Evolutionary conservation across 2,113 vertebrate genomes (phyloP).

Genomic region (Aspidoscelis tigris): DNA sequence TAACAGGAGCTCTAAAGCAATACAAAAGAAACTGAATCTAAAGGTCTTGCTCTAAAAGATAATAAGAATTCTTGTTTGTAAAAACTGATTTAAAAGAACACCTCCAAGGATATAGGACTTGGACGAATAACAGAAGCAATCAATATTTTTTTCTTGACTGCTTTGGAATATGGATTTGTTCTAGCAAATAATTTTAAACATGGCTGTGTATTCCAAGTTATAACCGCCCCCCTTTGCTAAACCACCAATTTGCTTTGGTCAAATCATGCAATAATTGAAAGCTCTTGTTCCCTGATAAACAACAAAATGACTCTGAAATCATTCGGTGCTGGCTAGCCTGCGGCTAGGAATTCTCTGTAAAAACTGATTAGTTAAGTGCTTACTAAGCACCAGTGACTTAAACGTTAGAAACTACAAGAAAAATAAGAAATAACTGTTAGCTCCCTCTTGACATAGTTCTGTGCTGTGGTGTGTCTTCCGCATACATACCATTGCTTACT

Average conservation of each 20-base stretch:
- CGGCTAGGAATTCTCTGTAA: neutral
- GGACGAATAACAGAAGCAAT: conserved; percentile 30
- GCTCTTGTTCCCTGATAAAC: neutral
- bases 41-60: conserved; percentile 33
- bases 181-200: neutral
- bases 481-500: neutral
- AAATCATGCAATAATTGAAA: neutral
- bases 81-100: conserved; percentile 10
- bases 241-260: neutral
- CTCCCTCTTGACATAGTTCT: neutral
- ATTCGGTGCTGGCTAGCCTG: neutral
- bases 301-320: neutral
- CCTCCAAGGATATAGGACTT: conserved; percentile 41
- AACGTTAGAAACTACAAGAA: neutral
- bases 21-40: conserved; percentile 44
- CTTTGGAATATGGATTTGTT: neutral
- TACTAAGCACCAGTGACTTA: neutral
- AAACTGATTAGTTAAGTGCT: neutral
- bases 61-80: conserved; percentile 41
- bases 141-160: conserved; percentile 32
- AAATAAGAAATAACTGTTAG: neutral
- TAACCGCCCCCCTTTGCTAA: neutral
- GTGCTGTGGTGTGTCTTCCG: neutral
- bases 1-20: conserved; percentile 49
- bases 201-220: neutral